Evolutionary conservation across 2,888 invertebrate species (phyloP).

Genomic region (Xestia xanthographa): DNA sequence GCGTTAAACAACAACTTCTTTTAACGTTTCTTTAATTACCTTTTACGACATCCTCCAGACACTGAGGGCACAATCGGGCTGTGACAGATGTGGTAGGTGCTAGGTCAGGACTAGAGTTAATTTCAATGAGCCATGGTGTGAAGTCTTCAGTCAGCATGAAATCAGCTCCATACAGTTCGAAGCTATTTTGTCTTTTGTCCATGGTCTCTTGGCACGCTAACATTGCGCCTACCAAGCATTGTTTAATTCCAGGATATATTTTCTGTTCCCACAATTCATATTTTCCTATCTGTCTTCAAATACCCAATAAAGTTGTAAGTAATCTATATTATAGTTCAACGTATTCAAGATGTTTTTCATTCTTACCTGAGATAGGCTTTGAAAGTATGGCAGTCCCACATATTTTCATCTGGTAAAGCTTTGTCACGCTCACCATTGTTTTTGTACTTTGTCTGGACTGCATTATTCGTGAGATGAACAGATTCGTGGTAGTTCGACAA

Average conservation of each 20-base stretch:
- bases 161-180: slow-evolving; percentile 98
- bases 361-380: slow-evolving; percentile 92
- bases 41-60: slow-evolving; percentile 97
- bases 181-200: slow-evolving; percentile 95
- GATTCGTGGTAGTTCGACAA: slow-evolving; percentile 97
- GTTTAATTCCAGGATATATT: slow-evolving; percentile 97
- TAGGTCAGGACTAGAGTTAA: slow-evolving; percentile 98
- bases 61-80: slow-evolving; percentile 95
- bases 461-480: slow-evolving; percentile 97
- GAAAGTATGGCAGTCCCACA: slow-evolving; percentile 98
- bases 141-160: slow-evolving; percentile 97
- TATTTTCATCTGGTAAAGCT: slow-evolving; percentile 96
- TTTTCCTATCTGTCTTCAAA: slow-evolving; percentile 93
- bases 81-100: slow-evolving; percentile 97
- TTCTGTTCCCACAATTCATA: slow-evolving; percentile 95
- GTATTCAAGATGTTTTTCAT: slow-evolving; percentile 46
- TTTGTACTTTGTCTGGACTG: slow-evolving; percentile 97
- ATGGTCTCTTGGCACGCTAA: slow-evolving; percentile 96
- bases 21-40: slow-evolving; percentile 82
- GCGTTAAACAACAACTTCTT: neutral
- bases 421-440: slow-evolving; percentile 93
- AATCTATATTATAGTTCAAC: slow-evolving; percentile 24
- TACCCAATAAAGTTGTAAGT: slow-evolving; percentile 62
- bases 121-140: slow-evolving; percentile 98
- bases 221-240: slow-evolving; percentile 94